These are phyloP conservation scores for Parazoanthus swiftii DNA, from an alignment of 92 coral and sea anemone species.

Conservation along the genomic window DNA sequence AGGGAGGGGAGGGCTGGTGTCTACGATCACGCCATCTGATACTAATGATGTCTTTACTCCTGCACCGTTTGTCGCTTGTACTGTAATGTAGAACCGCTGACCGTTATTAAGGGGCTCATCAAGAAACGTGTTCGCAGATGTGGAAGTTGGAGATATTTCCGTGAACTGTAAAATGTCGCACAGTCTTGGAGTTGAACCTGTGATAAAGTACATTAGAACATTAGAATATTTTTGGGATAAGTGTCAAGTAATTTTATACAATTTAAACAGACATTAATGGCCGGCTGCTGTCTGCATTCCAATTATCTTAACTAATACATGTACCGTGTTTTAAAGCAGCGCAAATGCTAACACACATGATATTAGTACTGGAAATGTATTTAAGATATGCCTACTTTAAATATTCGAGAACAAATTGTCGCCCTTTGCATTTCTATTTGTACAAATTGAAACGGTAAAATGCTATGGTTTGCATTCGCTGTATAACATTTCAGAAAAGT, in stretches of 20 bases:
- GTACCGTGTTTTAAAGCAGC: no score
- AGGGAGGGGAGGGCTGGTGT: constrained; percentile 73
- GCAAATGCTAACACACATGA: no score
- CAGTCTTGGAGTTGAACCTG: constrained; percentile 48
- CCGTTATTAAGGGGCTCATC: constrained; percentile 65
- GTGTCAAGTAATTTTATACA: not conserved
- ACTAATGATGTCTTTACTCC: constrained; percentile 63
- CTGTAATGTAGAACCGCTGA: constrained; percentile 70
- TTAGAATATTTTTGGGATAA: not conserved
- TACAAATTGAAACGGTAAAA: no score
- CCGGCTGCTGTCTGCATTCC: not conserved
- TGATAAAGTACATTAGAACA: not conserved
- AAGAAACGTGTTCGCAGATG: constrained; percentile 53
- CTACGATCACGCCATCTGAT: constrained; percentile 88
- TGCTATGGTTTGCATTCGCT: no score
- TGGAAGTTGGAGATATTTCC: constrained; percentile 36
- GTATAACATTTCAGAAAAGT: no score
- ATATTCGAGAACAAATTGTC: no score
- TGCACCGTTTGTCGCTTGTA: constrained; percentile 90
- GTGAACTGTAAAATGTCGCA: constrained; percentile 64
- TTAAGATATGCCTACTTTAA: no score
- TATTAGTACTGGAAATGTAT: no score
- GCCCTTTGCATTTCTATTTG: no score
- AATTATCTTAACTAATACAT: no score
- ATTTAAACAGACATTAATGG: no score